Base-by-base conservation (phyloP, 2,113 vertebrate genomes). In the Aphyosemion australe region DNA sequence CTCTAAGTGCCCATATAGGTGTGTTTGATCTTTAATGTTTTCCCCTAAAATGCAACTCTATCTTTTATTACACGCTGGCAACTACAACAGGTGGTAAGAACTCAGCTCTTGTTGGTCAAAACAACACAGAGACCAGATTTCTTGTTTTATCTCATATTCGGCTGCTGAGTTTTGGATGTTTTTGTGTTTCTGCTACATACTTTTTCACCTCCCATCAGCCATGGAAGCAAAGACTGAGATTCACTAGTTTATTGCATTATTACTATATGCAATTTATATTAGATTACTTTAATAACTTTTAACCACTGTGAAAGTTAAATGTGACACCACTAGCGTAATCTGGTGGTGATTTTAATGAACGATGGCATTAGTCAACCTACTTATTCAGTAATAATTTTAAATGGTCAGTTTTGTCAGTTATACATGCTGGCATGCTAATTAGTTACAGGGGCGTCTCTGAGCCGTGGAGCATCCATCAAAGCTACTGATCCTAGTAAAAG, bases 41-140 rank as follows among this genome's bases (percentile, higher is more conserved):
- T 76, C 83, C 64, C 83, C 91, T 93, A 80, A 93, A 92, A 89
- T 70, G 26, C 83, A 85, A 85, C 82, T 90, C 84, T 93, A 85
- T 92, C 91, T 93, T 84, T 91, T 87, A 85, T 94, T 94, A 83
- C 93, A 94, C 80, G 93, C 93, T 93, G 92, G 90, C 90, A 89
- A 82, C 90, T 79, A 83, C 90, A 64, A 82, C 87, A 94, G 93
- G 93, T 94, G 93, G 92, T 94, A 94, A 94, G 93, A 66, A 91
- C 82, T 90, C 90, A 91, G 91, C 86, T 86, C 69, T 89, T 88
- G 74, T 90, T 85, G 68, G 64, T 86, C 75, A 21, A 69, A 74
- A 76, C 53, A 82, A 81, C 84, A 81, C 80, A 12, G 37, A 78
- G 69, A 59, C 37, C 32, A 60, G 67, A 49, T 70, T 50, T 31